Conservation (phyloP, 2,797 vertebrate genomes). For the Sebastes miniatus region DNA sequence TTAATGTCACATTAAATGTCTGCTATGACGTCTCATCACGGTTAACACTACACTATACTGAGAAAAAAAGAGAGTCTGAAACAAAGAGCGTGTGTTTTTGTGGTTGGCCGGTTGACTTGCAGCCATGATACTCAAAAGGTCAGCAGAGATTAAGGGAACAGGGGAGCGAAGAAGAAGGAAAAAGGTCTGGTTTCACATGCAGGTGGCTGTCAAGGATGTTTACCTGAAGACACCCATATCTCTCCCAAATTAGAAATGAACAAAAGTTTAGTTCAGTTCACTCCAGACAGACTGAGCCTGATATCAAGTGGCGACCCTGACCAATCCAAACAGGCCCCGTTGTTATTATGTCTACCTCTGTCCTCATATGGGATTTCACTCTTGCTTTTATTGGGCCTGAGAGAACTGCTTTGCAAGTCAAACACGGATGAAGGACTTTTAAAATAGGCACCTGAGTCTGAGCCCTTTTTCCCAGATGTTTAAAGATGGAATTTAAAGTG, state of each 20-base stretch:
- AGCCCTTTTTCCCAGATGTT: conserved; percentile 24
- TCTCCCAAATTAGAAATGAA: conserved; percentile 72
- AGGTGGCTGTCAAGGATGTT: conserved; percentile 78
- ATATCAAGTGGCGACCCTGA: conserved; percentile 63
- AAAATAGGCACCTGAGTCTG: conserved; percentile 12
- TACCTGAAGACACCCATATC: conserved; percentile 60
- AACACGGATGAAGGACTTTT: conserved; percentile 18
- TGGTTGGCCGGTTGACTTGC: conserved; percentile 27
- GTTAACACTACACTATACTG: neutral
- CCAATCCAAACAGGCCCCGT: conserved; percentile 52
- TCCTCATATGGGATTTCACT: conserved; percentile 58
- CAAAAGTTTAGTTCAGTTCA: conserved; percentile 69
- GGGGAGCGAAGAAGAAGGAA: conserved; percentile 24
- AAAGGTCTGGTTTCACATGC: conserved; percentile 72
- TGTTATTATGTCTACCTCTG: conserved; percentile 63
- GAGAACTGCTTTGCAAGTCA: conserved; percentile 19
- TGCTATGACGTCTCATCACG: neutral
- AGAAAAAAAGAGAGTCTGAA: neutral
- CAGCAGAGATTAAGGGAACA: conserved; percentile 60
- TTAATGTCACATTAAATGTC: neutral
- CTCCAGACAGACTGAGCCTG: conserved; percentile 36
- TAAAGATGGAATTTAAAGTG: conserved; percentile 1
- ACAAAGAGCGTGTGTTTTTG: conserved; percentile 54
- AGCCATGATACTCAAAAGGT: conserved; percentile 61
- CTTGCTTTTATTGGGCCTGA: conserved; percentile 40